Base-by-base conservation (phyloP, 2,888 invertebrate species). In the Lucinisca nassula region DNA sequence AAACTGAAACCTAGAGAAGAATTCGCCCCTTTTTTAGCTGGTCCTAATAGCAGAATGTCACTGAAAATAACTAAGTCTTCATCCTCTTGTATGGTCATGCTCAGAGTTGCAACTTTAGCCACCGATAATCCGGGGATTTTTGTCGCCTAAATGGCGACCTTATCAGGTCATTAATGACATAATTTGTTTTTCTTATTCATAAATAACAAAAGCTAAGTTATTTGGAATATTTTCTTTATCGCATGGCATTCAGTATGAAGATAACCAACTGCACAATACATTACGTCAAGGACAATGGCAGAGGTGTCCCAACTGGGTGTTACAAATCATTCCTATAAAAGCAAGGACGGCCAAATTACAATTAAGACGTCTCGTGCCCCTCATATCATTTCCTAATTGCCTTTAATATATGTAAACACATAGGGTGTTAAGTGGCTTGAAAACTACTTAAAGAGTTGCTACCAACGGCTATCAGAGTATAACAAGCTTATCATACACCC, bases 381-480 rank as follows among this genome's bases (percentile, higher is more conserved):
- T 30, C 35, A 35, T 67, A 67, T 67, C 67, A 67, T 8, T 67
- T 24, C 30, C 35, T 67, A 67, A 67, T 67, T 67, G 67, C 67
- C 67, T 67, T 67, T 67, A 67, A 67, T 35, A 35, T 67, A 35
- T 67, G 67, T 24, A 67, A 67, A 67, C 67, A 67, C 67, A 67
- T 35, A 67, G 67, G 67, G 67, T 67, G 67, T 67, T 67, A 67
- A 67, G 67, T 67, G 67, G 67, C 67, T 67, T 67, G 67, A 67
- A 67, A 67, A 35, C 67, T 67, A 67, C 67, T 67, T 67, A 35
- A 45, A 35, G 35, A 67, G 35, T 30, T 21, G 35, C 27, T 35
- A 67, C 21, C 35, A 12, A 17, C 21, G 35, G 67, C 4, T 67
- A 67, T 67, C 32, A 35, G 67, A 21, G 35, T 6, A 67, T 35